A percentile compares a stretch with the other conserved stretches of the same genome.
These are phyloP conservation scores for Salminus brasiliensis DNA, from an alignment of 2,113 vertebrate species.

Conservation along the genomic window DNA sequence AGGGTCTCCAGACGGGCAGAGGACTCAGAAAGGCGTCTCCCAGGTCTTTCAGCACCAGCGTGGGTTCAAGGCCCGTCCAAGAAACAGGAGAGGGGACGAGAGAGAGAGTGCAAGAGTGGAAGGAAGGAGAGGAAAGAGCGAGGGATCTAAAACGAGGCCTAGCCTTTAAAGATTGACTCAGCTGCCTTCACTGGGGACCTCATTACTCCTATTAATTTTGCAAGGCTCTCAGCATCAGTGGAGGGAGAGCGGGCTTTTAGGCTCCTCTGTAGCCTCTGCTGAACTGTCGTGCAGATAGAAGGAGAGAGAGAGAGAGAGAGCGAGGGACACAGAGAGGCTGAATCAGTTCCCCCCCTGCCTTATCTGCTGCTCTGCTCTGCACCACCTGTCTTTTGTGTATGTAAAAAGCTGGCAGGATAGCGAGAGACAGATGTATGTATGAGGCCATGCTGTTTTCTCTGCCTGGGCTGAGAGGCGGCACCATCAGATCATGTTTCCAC, in stretches of 20 bases:
- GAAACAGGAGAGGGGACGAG: slow-evolving; percentile 2
- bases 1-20: background rate
- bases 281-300: slow-evolving; percentile 2
- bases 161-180: slow-evolving; percentile 44
- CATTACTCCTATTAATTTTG: slow-evolving; percentile 57
- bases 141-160: slow-evolving; percentile 25
- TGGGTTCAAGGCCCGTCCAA: background rate
- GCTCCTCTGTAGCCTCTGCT: background rate
- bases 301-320: background rate
- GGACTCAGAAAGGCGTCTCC: slow-evolving; percentile 11
- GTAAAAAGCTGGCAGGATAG: slow-evolving; percentile 27
- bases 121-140: background rate
- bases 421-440: slow-evolving; percentile 41
- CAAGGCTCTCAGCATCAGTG: slow-evolving; percentile 41
- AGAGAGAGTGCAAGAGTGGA: background rate
- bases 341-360: background rate
- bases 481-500: slow-evolving; percentile 46
- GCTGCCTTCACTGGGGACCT: slow-evolving; percentile 44
- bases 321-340: background rate
- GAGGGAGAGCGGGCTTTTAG: slow-evolving; percentile 41
- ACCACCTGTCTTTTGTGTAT: slow-evolving; percentile 36
- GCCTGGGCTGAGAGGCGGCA: slow-evolving; percentile 8
- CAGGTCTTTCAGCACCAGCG: background rate
- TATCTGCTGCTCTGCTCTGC: slow-evolving; percentile 14
- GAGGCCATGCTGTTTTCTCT: slow-evolving; percentile 36